Base-by-base conservation (phyloP, 1,140 invertebrate species). In the Ganaspis sp. region DNA sequence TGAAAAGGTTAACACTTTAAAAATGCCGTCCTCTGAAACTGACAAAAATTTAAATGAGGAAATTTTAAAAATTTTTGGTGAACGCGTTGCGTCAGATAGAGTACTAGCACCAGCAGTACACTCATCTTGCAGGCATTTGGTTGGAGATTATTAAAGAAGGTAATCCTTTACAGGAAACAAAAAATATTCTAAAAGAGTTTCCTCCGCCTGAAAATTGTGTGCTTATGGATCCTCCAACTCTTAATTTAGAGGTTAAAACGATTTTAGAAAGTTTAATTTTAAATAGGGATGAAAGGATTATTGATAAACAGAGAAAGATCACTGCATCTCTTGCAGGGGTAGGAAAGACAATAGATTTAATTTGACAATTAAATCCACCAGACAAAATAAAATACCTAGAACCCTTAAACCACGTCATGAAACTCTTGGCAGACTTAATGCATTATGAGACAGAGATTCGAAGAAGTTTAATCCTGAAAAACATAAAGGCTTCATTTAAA, bases 351-450 rank as follows among this genome's bases (percentile, higher is more conserved):
- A n/a, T n/a, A n/a, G n/a, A n/a, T n/a, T n/a, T n/a, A n/a, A n/a
- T n/a, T n/a, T n/a, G n/a, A n/a, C n/a, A n/a, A n/a, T n/a, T n/a
- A n/a, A n/a, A n/a, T n/a, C n/a, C n/a, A n/a, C n/a, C n/a, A n/a
- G n/a, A n/a, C n/a, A n/a, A n/a, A n/a, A n/a, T n/a, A n/a, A n/a
- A 79, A 70, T 72, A 75, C 54, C 53, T 72, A 69, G 77, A 74
- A 58, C 73, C 73, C 29, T 73, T 79, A 15, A 72, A 71, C 34
- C 70, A 29, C 0, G 77, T 79, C 21, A 54, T 71, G 38, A 72
- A 69, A 69, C 21, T 70, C 12, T 45, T 45, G 29, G 29, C 58
- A 3, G 72, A 73, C 34, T 21, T 53, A 17, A 29, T 40, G 72
- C 71, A 38, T 72, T 70, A 76, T 23, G 75, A 76, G 23, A n/a